Conservation (phyloP, 2,888 invertebrate species). For the Philaethria dido region DNA sequence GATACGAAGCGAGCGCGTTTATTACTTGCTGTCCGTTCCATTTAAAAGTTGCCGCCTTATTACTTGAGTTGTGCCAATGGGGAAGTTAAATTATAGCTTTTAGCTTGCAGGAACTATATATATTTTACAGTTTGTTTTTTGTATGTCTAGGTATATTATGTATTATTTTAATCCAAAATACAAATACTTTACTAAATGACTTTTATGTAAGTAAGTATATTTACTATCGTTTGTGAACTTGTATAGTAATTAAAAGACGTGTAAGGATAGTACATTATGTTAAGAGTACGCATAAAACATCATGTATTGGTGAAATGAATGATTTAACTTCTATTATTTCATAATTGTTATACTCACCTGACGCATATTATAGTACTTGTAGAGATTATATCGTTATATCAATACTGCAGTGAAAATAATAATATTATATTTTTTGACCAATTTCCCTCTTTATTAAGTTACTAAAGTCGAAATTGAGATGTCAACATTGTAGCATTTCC, state of each 20-base stretch:
- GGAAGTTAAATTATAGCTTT: constrained; percentile 51
- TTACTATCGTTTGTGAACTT: no score
- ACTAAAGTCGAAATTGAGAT: constrained; percentile 73
- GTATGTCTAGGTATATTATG: not conserved
- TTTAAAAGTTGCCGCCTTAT: constrained; percentile 56
- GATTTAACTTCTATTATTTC: no score
- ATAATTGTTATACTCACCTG: no score
- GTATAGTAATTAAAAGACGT: no score
- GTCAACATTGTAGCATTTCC: constrained; percentile 70
- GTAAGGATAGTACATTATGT: no score
- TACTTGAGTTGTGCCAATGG: constrained; percentile 38
- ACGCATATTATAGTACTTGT: not conserved
- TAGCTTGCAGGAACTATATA: constrained; percentile 18
- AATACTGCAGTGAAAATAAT: not conserved
- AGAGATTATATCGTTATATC: not conserved
- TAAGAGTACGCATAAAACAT: no score
- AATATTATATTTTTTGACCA: not conserved
- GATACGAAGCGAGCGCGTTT: constrained; percentile 63
- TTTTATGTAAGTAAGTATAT: no score
- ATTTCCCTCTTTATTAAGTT: constrained; percentile 26
- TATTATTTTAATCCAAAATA: not conserved
- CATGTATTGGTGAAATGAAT: no score
- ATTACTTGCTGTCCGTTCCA: constrained; percentile 57
- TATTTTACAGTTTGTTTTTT: not conserved
- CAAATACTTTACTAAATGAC: not conserved